Evolutionary conservation across 2,113 vertebrate genomes (phyloP), one percentile per base, ranked within the genome.

Genomic region (Pelecanoides urinatrix): DNA sequence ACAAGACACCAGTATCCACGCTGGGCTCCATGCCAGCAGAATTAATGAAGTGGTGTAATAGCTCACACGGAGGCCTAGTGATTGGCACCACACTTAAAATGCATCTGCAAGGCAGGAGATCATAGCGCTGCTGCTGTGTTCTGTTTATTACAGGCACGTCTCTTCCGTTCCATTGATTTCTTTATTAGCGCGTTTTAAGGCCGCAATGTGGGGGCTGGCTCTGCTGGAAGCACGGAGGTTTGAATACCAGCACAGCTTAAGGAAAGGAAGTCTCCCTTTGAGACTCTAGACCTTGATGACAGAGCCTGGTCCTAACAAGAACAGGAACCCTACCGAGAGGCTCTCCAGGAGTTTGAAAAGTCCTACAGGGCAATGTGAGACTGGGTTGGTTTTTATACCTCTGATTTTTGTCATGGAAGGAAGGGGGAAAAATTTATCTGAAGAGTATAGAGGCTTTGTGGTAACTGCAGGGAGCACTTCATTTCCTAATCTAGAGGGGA

Each of bases 1-100:
- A 94, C 86, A 98, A 88, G 68, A 91, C 88, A 93, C 91, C 94
- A 92, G 71, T 63, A 97, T 61, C 88, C 84, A 87, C n/a, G 91
- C 94, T 93, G 96, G 94, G 97, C 96, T 93, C 53, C 92, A 89
- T 90, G 97, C 97, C 97, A 97, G 89, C 95, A 97, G 94, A 97
- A 97, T 95, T 98, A 98, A 98, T 97, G 96, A 97, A 96, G 97
- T 97, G 96, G 94, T 96, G 94, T 97, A 96, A 98, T 96, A 97
- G 96, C 96, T 97, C 94, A 97, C 96, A 97, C 3, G n/a, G 97
- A 96, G 72, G 80, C 72, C 91, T 88, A 88, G 91, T 95, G 94
- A 97, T 91, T 96, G 97, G 92, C 95, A 95, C 68, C 75, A 76
- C 79, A 36, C 90, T 96, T 94, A 93, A 95, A 97, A 96, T 90